Conservation (phyloP, 1,140 invertebrate genomes). For the Grapholita molesta region DNA sequence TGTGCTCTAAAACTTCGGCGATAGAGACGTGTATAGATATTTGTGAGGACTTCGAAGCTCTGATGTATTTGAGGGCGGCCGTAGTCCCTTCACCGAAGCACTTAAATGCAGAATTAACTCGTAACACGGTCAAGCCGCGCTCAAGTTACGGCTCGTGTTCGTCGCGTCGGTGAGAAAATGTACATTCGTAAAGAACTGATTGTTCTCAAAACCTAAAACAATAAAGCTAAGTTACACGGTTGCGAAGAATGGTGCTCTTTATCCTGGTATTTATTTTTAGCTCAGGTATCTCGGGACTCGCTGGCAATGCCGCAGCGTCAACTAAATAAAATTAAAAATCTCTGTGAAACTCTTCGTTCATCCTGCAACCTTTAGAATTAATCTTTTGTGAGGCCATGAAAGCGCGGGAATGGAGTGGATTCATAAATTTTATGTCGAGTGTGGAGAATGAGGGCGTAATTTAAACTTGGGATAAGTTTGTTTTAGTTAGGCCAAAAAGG, state of each 20-base stretch:
- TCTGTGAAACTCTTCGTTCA: constrained; percentile 44
- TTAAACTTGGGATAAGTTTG: constrained; percentile 13
- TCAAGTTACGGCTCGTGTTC: constrained; percentile 22
- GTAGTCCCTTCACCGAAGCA: constrained; percentile 19
- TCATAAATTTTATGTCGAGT: constrained; percentile 13
- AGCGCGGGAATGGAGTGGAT: constrained; percentile 2
- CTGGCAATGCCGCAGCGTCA: constrained; percentile 26
- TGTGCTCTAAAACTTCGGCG: too few species aligned
- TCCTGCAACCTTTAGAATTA: constrained; percentile 31
- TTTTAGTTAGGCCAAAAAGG: not conserved
- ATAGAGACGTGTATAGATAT: too few species aligned
- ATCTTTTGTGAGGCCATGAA: constrained; percentile 17
- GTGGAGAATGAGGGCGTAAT: constrained; percentile 12
- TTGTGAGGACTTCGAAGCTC: too few species aligned
- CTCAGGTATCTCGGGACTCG: constrained; percentile 47
- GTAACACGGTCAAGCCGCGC: constrained; percentile 35
- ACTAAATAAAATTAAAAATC: constrained; percentile 55
- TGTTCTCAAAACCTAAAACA: constrained; percentile 8
- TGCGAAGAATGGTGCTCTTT: constrained; percentile 48
- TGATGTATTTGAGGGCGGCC: too few species aligned
- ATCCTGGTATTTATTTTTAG: constrained; percentile 52
- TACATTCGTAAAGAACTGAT: not conserved
- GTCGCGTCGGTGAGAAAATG: constrained; percentile 16
- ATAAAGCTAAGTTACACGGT: constrained; percentile 20
- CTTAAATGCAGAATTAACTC: constrained; percentile 45